Evolutionary conservation across 2,888 invertebrate species (phyloP).

Genomic region (Alloplasta piceator): DNA sequence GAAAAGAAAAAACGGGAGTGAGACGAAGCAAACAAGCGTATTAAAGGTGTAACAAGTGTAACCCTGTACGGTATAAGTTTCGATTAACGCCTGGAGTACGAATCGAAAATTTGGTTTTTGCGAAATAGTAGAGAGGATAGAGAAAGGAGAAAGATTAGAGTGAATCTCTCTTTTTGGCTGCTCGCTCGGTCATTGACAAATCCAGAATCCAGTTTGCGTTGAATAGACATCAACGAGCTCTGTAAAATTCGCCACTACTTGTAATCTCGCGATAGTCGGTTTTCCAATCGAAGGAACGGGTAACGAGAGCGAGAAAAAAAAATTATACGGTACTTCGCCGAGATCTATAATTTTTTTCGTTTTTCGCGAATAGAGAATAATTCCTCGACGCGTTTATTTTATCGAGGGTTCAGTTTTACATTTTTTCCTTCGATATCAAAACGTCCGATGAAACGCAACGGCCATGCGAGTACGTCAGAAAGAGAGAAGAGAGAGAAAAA

Average conservation of each 20-base stretch:
- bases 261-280: slow-evolving; percentile 11
- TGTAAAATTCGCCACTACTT: slow-evolving; percentile 49
- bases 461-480: slow-evolving; percentile 34
- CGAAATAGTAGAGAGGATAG: slow-evolving; percentile 34
- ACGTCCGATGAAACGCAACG: neutral
- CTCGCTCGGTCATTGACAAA: slow-evolving; percentile 31
- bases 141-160: neutral
- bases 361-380: slow-evolving; percentile 36
- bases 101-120: slow-evolving; percentile 57
- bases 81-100: slow-evolving; percentile 63
- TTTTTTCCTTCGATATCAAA: slow-evolving; percentile 13
- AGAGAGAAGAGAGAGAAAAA: neutral
- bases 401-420: slow-evolving; percentile 11
- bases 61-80: slow-evolving; percentile 77
- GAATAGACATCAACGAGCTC: too few relatives aligned
- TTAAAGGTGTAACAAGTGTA: slow-evolving; percentile 73
- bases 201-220: neutral
- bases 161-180: slow-evolving; percentile 15
- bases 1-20: slow-evolving; percentile 1
- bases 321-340: slow-evolving; percentile 49
- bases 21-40: slow-evolving; percentile 58
- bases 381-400: slow-evolving; percentile 7
- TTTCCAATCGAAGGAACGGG: neutral
- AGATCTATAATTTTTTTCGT: slow-evolving; percentile 48
- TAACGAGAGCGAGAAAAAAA: slow-evolving; percentile 7